Evolutionary conservation across 2,113 vertebrate genomes (phyloP).

Genomic region (Syrmaticus mikado): DNA sequence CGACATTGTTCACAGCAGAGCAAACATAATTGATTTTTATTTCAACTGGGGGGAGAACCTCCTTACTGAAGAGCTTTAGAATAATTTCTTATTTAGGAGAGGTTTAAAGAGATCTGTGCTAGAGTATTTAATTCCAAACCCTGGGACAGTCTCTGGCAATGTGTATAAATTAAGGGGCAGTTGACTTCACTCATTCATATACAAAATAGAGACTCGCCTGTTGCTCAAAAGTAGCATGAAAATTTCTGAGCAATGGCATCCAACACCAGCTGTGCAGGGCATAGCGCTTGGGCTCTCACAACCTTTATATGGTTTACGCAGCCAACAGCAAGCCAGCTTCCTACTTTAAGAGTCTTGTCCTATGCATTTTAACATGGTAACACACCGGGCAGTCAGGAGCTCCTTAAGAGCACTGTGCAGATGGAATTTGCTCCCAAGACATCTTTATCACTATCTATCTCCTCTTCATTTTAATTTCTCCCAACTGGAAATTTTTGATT

Average conservation of each 20-base stretch:
- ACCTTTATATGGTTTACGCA: background rate
- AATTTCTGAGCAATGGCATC: slow-evolving; percentile 44
- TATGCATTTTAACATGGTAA: background rate
- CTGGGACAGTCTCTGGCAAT: slow-evolving; percentile 71
- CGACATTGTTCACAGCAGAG: slow-evolving; percentile 72
- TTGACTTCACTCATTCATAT: slow-evolving; percentile 81
- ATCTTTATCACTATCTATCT: background rate
- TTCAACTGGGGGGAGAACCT: slow-evolving; percentile 69
- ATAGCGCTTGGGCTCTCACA: background rate
- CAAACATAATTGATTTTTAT: slow-evolving; percentile 78
- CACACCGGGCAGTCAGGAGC: background rate
- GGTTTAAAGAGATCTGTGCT: slow-evolving; percentile 74
- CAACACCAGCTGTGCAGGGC: slow-evolving; percentile 22
- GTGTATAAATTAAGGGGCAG: slow-evolving; percentile 78
- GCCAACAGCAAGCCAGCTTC: background rate
- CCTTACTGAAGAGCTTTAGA: slow-evolving; percentile 62
- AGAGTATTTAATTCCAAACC: slow-evolving; percentile 77
- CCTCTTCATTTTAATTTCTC: background rate
- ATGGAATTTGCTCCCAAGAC: background rate
- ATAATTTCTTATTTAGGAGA: slow-evolving; percentile 79
- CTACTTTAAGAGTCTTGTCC: background rate
- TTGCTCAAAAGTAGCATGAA: slow-evolving; percentile 59
- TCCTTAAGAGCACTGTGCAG: background rate
- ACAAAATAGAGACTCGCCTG: slow-evolving; percentile 60
- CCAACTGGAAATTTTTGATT: slow-evolving; percentile 4